Evolutionary conservation across 2,797 vertebrate genomes (phyloP).

Genomic region (Karalla daura): DNA sequence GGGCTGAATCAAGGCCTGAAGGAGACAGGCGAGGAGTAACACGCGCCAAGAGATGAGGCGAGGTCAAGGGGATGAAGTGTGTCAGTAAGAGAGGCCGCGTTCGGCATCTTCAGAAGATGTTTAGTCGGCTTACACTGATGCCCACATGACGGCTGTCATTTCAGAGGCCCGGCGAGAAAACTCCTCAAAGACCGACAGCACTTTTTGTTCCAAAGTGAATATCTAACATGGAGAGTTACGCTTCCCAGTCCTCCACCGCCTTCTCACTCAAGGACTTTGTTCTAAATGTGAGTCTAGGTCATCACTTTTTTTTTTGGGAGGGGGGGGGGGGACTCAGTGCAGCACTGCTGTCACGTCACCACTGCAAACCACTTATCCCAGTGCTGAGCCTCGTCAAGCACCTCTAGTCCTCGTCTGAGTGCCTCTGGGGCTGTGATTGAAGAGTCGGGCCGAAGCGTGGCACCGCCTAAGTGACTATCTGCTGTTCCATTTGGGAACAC

Average conservation of each 20-base stretch:
- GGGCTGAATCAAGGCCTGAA: slow-evolving; percentile 49
- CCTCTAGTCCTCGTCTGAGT: slow-evolving; percentile 52
- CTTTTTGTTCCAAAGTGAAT: slow-evolving; percentile 10
- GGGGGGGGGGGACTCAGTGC: too few species aligned
- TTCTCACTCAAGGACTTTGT: slow-evolving; percentile 2
- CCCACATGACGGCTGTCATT: slow-evolving; percentile 9
- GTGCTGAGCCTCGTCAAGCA: slow-evolving; percentile 56
- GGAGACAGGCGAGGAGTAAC: slow-evolving; percentile 19
- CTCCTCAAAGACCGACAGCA: slow-evolving; percentile 7
- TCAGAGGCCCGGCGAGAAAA: slow-evolving; percentile 20
- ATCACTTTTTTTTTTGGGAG: too few species aligned
- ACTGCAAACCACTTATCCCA: slow-evolving; percentile 58
- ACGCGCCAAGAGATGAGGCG: slow-evolving; percentile 40
- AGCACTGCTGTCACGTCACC: slow-evolving; percentile 13
- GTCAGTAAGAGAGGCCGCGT: slow-evolving; percentile 33
- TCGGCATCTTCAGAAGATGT: slow-evolving; percentile 25
- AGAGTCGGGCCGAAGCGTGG: slow-evolving; percentile 50
- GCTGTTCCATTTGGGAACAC: slow-evolving; percentile 78
- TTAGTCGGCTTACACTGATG: slow-evolving; percentile 34
- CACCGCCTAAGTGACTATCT: slow-evolving; percentile 68
- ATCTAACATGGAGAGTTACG: not conserved
- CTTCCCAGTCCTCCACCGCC: not conserved
- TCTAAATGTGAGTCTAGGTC: not conserved
- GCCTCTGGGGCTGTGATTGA: slow-evolving; percentile 58
- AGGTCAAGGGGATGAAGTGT: slow-evolving; percentile 53